Evolutionary conservation across 2,888 invertebrate genomes (phyloP), one percentile per base, ranked within the genome.

Genomic region (Meta bourneti): DNA sequence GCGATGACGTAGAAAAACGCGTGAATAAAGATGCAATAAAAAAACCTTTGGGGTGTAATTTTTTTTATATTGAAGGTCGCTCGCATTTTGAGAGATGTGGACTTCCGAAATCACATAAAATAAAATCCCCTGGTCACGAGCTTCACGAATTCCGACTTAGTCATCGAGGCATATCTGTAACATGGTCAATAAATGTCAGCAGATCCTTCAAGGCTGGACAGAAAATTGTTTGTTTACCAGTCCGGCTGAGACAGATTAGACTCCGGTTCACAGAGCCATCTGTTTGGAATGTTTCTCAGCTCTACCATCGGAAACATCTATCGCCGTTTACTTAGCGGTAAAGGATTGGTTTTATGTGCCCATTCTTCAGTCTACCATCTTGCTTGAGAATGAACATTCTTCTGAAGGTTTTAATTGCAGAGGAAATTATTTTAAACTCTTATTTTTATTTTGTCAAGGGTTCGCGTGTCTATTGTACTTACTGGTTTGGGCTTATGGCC

Each of bases 61-160:
- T 61, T 61, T 61, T 1, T 34, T 34, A 4, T 34, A 61, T 61
- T 61, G 61, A 61, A 61, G 16, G 13, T 34, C 34, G 34, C 34
- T 34, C 34, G 34, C 34, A 4, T 34, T 61, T 16, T 9, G 11
- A 61, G 13, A 61, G 5, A 61, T 61, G 61, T 11, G 0, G 9
- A 34, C 0, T 9, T 61, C 61, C 61, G 61, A 34, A 34, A 34
- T 34, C 34, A 4, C 34, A 34, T 34, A 34, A 34, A 34, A 34
- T 34, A 16, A 75, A 75, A 75, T 75, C 75, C 75, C 75, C 8
- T 48, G 13, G 75, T 75, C 75, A 75, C 71, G 71, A 71, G 20
- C 7, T n/a, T 71, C 71, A n/a, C 34, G 75, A 20, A 75, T 75
- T 20, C 75, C 75, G 34, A 48, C 75, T 75, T 20, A 75, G 48